Conservation (phyloP, 2,888 invertebrate species). For the Entomobrya proxima region DNA sequence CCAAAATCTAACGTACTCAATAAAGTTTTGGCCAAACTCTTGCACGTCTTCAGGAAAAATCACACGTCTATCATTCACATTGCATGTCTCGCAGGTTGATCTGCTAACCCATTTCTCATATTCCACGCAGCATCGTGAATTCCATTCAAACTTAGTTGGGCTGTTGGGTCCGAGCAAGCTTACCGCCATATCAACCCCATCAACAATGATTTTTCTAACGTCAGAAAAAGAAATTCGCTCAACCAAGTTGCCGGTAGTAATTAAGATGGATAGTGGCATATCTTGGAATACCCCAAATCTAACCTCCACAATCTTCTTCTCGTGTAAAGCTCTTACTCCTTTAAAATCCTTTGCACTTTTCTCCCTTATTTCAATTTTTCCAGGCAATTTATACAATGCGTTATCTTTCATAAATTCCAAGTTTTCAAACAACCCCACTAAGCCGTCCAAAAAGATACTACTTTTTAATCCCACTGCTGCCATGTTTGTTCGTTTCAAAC, state of each 20-base stretch:
- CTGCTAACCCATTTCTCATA: not conserved
- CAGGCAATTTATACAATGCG: not conserved
- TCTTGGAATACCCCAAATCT: not conserved
- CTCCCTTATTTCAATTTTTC: not conserved
- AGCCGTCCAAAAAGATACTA: not conserved
- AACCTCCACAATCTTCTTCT: not conserved
- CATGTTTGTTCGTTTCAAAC: too few species aligned
- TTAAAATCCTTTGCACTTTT: not conserved
- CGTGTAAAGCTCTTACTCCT: not conserved
- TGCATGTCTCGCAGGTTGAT: not conserved
- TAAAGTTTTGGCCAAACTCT: not conserved
- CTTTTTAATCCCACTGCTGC: not conserved
- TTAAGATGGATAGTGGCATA: not conserved
- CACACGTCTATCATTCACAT: not conserved
- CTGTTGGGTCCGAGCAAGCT: not conserved
- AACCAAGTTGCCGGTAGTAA: not conserved
- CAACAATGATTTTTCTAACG: not conserved
- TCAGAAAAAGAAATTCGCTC: not conserved
- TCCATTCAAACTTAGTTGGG: not conserved
- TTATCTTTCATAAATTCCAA: not conserved
- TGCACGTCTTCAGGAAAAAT: not conserved
- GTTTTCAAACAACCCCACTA: not conserved
- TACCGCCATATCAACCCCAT: not conserved
- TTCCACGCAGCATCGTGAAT: not conserved
- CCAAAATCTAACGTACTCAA: not conserved